Evolutionary conservation across 2,888 invertebrate genomes (phyloP), one percentile per base, ranked within the genome.

Genomic region (Leucania comma): DNA sequence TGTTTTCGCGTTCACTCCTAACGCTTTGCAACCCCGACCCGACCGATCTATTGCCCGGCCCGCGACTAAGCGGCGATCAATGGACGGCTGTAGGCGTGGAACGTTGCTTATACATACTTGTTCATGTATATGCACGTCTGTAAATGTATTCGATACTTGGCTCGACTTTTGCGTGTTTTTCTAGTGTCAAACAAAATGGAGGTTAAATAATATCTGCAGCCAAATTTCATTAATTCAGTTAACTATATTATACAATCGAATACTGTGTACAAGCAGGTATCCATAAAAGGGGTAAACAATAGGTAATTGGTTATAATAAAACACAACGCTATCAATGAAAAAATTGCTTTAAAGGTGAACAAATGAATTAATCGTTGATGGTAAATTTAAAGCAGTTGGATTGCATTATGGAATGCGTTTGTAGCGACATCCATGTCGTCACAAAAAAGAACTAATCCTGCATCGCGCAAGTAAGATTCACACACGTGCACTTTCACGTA

Each of bases 31-130:
- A n/a, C 48, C 32, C 22, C 46, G 58, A 48, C 35, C 46, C 58
- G 72, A 38, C 51, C 57, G 46, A 14, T 17, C 32, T 53, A 29
- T n/a, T 22, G 24, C 72, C 48, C 24, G 38, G 20, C 24, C 56
- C 50, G 29, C n/a, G n/a, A 53, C 60, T 22, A 59, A 78, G 38
- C 59, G 26, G 35, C 72, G 73, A 73, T 73, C 73, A 73, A 79
- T 79, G 73, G 46, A 29, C 48, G 59, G 51, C 26, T 26, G 79
- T 48, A 59, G 54, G 72, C 72, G 73, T 78, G 54, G 72, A 50
- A 54, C 48, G 48, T 20, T 38, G 50, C 46, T 12, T 38, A 71
- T 58, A 59, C 46, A 17, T 54, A 51, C 1, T 38, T 12, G 12
- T 50, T 32, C 14, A 6, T 46, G 4, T 75, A 64, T 35, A 20